Base-by-base conservation (phyloP, 1,140 invertebrate genomes). In the Caenorhabditis remanei region DNA sequence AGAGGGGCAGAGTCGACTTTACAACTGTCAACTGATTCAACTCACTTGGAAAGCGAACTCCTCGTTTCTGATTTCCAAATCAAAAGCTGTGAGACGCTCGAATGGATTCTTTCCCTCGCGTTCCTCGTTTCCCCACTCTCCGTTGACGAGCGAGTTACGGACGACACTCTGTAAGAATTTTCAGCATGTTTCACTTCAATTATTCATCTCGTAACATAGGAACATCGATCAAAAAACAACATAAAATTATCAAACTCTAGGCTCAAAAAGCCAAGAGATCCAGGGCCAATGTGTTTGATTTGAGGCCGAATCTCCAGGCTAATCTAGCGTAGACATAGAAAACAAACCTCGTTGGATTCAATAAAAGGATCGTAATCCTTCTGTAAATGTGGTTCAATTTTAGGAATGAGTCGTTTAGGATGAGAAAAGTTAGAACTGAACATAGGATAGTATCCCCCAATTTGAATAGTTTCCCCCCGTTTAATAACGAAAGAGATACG, bases 61-160 rank as follows among this genome's bases (percentile, higher is more conserved):
- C 87, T 90, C 89, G 58, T 90, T 90, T 53, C 56, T 63, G 43
- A 90, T 90, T 41, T 83, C 87, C 82, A 90, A 53, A 79, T 90
- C 89, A 83, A 90, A 90, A 9, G 83, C 85, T 11, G 87, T 55
- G n/a, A 75, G 67, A 61, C 88, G 89, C 75, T 90, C 85, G 87
- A 90, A 90, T 14, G 89, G 89, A 65, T 86, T 87, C 88, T 90
- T 90, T 53, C 89, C 89, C 82, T 90, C 89, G 75, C 88, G 88
- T 58, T 90, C 89, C 82, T 90, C 89, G n/a, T 87, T 87, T 43
- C 89, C 89, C 89, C 89, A 90, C 43, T 87, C 61, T 61, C 86
- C 86, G 48, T 87, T 85, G n/a, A 88, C 63, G 4, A 88, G 65
- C 9, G 89, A 79, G 84, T 90, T 90, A 16, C 89, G 88, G 40